Evolutionary conservation across 2,113 vertebrate genomes (phyloP), one percentile per base, ranked within the genome.

Genomic region (Carassius auratus): DNA sequence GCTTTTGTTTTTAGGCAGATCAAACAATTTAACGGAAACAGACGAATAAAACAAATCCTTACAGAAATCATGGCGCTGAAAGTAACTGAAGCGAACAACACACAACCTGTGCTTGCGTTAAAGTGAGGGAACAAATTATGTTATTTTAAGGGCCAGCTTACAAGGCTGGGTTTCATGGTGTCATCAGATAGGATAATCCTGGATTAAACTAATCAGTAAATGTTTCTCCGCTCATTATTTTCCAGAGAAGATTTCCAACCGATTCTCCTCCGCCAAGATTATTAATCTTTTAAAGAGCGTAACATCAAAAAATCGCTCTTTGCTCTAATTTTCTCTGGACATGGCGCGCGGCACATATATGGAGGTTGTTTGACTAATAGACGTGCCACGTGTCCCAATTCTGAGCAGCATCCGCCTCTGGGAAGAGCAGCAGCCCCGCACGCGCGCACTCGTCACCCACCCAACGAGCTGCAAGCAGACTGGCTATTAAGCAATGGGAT

Each of bases 121-220:
- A 73, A 82, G 45, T 17, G 23, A 76, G 83, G 76, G 48, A 81
- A 85, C 59, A 82, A 69, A 87, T 69, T 82, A 83, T 73, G 83
- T 83, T 85, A 81, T 85, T 85, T 85, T 78, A 88, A 85, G 59
- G 64, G 87, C 78, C 85, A 88, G 88, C 89, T 90, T 91, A 91
- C 87, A 87, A 85, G 87, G 82, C 85, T 85, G 85, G 87, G 81
- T 89, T 90, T 89, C 89, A 91, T 88, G 86, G 90, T 91, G 89
- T 96, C 94, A 95, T 94, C 94, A 94, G 87, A 92, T 93, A 88
- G 93, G 94, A 95, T 96, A 94, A 95, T 93, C 92, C 84, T 81
- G 93, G 93, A 94, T 96, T 95, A 95, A 92, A 95, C 93, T 95
- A 96, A 96, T 96, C 93, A 96, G 94, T 93, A 93, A 95, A 95